A percentile compares a stretch with the other conserved stretches of the same genome.
These are phyloP conservation scores for Lithophane semibrunnea DNA, from an alignment of 2,888 invertebrate species.

Conservation along the genomic window DNA sequence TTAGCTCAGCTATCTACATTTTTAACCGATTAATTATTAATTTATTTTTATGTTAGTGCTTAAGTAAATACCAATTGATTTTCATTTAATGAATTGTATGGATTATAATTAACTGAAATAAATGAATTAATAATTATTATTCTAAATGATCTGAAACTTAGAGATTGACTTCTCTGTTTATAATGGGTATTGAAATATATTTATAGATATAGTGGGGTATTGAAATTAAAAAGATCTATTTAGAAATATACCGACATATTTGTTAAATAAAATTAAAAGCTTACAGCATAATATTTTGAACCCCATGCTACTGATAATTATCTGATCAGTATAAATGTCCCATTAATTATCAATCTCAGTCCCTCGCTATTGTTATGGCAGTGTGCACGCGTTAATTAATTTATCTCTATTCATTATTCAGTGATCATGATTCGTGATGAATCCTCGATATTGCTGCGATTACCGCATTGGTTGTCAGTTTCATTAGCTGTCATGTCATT, in stretches of 20 bases:
- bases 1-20: background rate
- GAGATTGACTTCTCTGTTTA: no score
- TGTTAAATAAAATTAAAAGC: background rate
- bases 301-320: background rate
- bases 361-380: conserved; percentile 35
- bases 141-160: background rate
- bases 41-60: no score
- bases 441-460: conserved; percentile 5
- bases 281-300: background rate
- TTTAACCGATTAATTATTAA: background rate
- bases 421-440: conserved; percentile 25
- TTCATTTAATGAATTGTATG: no score
- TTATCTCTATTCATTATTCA: conserved; percentile 58
- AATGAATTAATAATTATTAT: background rate
- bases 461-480: conserved; percentile 1
- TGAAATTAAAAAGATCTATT: background rate
- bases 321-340: conserved; percentile 46
- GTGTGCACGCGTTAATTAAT: conserved; percentile 45
- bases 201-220: no score
- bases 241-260: background rate
- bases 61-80: no score
- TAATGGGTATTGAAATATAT: no score
- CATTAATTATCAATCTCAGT: conserved; percentile 50
- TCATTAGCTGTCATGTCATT: conserved; percentile 28
- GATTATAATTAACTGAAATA: no score